Evolutionary conservation across 2,888 invertebrate species (phyloP).

Genomic region (Xestia sexstrigata): DNA sequence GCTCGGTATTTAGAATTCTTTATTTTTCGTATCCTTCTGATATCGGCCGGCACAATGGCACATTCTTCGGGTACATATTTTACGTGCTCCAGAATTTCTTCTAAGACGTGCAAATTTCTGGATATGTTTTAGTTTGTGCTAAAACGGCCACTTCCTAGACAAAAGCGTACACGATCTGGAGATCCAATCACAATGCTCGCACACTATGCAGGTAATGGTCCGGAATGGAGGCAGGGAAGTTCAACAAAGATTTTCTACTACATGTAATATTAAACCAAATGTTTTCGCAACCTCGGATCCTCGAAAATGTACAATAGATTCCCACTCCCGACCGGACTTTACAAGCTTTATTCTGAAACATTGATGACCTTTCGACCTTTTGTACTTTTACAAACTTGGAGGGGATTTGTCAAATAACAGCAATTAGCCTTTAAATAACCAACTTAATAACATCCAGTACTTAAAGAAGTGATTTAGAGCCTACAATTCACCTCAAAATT

Average conservation of each 20-base stretch:
- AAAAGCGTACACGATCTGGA: slow-evolving; percentile 23
- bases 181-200: slow-evolving; percentile 44
- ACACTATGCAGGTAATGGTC: slow-evolving; percentile 55
- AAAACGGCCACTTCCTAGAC: slow-evolving; percentile 16
- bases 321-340: slow-evolving; percentile 46
- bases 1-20: slow-evolving; percentile 54
- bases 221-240: slow-evolving; percentile 23
- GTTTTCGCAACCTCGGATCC: slow-evolving; percentile 51
- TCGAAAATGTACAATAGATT: slow-evolving; percentile 50
- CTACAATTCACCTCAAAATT: background rate
- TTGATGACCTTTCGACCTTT: slow-evolving; percentile 39
- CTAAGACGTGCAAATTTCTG: slow-evolving; percentile 58
- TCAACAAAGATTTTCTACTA: slow-evolving; percentile 54
- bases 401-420: slow-evolving; percentile 25
- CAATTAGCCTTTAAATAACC: slow-evolving; percentile 6
- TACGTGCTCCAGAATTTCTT: slow-evolving; percentile 60
- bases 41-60: slow-evolving; percentile 50
- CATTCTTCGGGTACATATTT: slow-evolving; percentile 66
- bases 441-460: slow-evolving; percentile 1
- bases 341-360: slow-evolving; percentile 43
- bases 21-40: slow-evolving; percentile 53
- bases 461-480: slow-evolving; percentile 1
- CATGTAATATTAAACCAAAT: slow-evolving; percentile 51
- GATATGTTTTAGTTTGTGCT: slow-evolving; percentile 18
- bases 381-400: slow-evolving; percentile 24